Base-by-base conservation (phyloP, 1,140 invertebrate species). In the Eupristina koningsbergeri region DNA sequence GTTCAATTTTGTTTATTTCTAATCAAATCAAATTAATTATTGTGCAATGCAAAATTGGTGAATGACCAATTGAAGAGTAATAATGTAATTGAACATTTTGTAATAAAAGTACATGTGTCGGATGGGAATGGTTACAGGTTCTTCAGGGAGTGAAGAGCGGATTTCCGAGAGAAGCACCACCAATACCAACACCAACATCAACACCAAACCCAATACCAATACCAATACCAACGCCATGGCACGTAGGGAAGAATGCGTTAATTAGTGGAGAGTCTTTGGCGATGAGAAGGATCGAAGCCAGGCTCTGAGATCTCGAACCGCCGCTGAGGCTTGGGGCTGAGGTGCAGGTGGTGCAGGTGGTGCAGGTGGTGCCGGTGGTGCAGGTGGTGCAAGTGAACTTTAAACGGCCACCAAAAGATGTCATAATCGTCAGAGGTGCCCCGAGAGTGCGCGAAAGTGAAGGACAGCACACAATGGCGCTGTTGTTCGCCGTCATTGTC, bases 401-500 rank as follows among this genome's bases (percentile, higher is more conserved):
- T 13, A n/a, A 6, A 36, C 34, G 34, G 34, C 3, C 31, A 36
- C 13, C 31, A 19, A 36, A 47, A 17, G 31, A 76, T 76, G 74
- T 61, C 74, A 58, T 76, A 76, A 45, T 76, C 11, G 34, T 19
- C 36, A 0, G 67, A 67, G 0, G 3, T 71, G 34, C 36, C 31
- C 2, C 31, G 31, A 71, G 58, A 64, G 53, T 31, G 13, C 31
- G 22, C 45, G 64, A 26, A 19, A 15, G 78, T 17, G 63, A 53
- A 75, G 50, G 75, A 74, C 36, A 31, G 26, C 41, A 31, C 87
- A 89, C 88, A 89, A 92, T 93, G 91, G 91, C 91, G 89, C 89
- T 92, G 80, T 88, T 91, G 87, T 90, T 91, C 88, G 91, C 88
- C 87, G 85, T 93, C 86, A 92, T 92, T 86, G 89, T 92, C 86